Evolutionary conservation across 1,140 invertebrate genomes (phyloP).

Genomic region (Drosophila mauritiana): DNA sequence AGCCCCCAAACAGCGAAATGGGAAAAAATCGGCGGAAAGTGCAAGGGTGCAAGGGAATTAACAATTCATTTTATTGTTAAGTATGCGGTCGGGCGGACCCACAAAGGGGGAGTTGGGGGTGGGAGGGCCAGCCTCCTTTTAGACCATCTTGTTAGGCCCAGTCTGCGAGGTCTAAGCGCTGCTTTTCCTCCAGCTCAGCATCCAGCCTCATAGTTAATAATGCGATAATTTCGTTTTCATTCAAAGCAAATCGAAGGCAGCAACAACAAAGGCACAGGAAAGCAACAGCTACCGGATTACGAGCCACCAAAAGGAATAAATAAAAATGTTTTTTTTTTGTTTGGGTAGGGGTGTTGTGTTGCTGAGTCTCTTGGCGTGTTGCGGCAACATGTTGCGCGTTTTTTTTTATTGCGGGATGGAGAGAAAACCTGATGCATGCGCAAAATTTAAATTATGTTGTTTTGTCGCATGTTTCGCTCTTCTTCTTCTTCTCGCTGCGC

Average conservation of each 20-base stretch:
- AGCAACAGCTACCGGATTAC: constrained; percentile 66
- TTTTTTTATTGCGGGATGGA: constrained; percentile 9
- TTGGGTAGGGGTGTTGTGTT: constrained; percentile 11
- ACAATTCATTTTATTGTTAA: constrained; percentile 84
- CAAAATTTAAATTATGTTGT: constrained; percentile 84
- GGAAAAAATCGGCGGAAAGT: constrained; percentile 31
- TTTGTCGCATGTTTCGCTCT: constrained; percentile 82
- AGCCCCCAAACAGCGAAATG: constrained; percentile 16
- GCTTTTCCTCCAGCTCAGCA: constrained; percentile 6
- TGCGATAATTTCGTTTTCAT: constrained; percentile 83
- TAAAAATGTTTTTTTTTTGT: not conserved
- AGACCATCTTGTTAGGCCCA: constrained; percentile 66
- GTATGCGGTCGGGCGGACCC: constrained; percentile 44
- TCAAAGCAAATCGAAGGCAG: constrained; percentile 77
- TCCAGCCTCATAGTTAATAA: constrained; percentile 74
- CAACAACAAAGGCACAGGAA: constrained; percentile 27
- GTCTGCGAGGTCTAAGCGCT: constrained; percentile 29
- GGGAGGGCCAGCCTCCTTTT: constrained; percentile 25
- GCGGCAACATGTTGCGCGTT: constrained; percentile 73
- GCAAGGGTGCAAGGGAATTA: constrained; percentile 73
- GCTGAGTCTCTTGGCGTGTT: constrained; percentile 63
- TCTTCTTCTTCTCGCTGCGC: constrained; percentile 49
- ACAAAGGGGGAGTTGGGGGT: constrained; percentile 24
- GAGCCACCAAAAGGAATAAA: constrained; percentile 23
- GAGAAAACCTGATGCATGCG: constrained; percentile 64